Base-by-base conservation (phyloP, 2,113 vertebrate genomes). In the Pseudopipra pipra region DNA sequence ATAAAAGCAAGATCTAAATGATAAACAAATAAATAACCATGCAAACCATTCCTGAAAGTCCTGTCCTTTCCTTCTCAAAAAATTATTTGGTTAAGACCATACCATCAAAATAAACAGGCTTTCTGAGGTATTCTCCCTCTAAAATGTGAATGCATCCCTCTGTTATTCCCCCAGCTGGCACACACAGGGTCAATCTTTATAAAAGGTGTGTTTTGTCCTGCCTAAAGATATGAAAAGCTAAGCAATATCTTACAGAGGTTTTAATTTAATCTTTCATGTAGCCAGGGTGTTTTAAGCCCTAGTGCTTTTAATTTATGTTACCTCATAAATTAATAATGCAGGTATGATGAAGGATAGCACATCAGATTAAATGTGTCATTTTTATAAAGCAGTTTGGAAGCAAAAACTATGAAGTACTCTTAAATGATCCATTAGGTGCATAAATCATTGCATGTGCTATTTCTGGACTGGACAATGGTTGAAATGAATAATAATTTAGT, bases 241-340 rank as follows among this genome's bases (percentile, higher is more conserved):
- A 96, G 85, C 71, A 92, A 43, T 56, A 81, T 47, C 75, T 55
- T 49, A 63, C 25, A 80, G 44, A 59, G 61, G 51, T 65, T 95
- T 89, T 95, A 93, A 92, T 43, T 77, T 76, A 67, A 89, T 72
- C 80, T 76, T 93, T 84, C 47, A 43, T 65, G 54, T 70, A 96
- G 92, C 71, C 65, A 93, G 88, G 72, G 89, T 96, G 46, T 86
- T 96, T 85, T 86, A 84, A 90, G 39, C 55, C 89, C 82, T 81
- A 72, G 82, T 49, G 84, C 94, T 96, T 97, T 98, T 97, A 90
- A 97, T 97, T 98, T 96, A 87, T 39, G 65, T 91, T 95, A 87
- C 62, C 72, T 83, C 87, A 89, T 95, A 95, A 97, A 97, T 97
- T 91, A 97, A 97, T 97, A 96, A 98, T 49, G 35, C 65, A 94